These are phyloP conservation scores for Paraplagusia blochii DNA, from an alignment of 2,113 vertebrate species.

Conservation along the genomic window DNA sequence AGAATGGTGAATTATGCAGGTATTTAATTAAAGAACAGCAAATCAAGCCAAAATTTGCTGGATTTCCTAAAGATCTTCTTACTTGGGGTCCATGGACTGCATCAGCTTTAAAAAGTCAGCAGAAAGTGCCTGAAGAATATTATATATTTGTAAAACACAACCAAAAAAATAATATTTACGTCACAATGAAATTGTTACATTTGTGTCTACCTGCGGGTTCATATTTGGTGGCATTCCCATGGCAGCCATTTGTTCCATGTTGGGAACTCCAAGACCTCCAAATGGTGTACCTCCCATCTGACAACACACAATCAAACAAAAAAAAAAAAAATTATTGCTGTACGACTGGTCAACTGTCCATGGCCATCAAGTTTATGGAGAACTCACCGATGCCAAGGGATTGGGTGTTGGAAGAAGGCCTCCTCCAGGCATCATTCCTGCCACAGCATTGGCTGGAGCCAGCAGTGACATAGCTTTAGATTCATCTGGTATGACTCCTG, in stretches of 20 bases:
- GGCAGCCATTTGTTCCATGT: slow-evolving; percentile 92
- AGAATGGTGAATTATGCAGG: slow-evolving; percentile 14
- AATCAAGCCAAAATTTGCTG: too few relatives aligned
- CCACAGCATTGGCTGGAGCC: slow-evolving; percentile 98
- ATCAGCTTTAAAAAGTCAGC: slow-evolving; percentile 97
- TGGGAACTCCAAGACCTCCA: slow-evolving; percentile 88
- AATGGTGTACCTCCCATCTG: slow-evolving; percentile 93
- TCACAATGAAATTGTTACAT: too few relatives aligned
- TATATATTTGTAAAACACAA: rapidly evolving
- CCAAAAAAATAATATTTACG: too few relatives aligned
- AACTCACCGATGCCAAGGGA: slow-evolving; percentile 86
- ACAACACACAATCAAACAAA: neutral
- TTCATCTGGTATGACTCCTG: slow-evolving; percentile 99
- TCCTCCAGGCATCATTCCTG: slow-evolving; percentile 98
- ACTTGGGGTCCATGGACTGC: slow-evolving; percentile 98
- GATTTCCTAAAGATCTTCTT: slow-evolving; percentile 61
- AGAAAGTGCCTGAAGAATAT: slow-evolving; percentile 81
- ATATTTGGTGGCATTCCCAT: slow-evolving; percentile 91
- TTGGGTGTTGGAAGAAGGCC: slow-evolving; percentile 97
- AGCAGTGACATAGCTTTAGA: slow-evolving; percentile 98
- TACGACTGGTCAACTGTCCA: neutral
- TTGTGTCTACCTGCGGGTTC: slow-evolving; percentile 85
- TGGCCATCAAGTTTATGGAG: neutral
- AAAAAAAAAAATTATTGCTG: neutral
- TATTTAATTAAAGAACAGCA: too few relatives aligned